A percentile compares a stretch with the other conserved stretches of the same genome.
These are phyloP conservation scores for Stegodyphus mimosarum DNA, from an alignment of 1,140 invertebrate species.

Conservation along the genomic window DNA sequence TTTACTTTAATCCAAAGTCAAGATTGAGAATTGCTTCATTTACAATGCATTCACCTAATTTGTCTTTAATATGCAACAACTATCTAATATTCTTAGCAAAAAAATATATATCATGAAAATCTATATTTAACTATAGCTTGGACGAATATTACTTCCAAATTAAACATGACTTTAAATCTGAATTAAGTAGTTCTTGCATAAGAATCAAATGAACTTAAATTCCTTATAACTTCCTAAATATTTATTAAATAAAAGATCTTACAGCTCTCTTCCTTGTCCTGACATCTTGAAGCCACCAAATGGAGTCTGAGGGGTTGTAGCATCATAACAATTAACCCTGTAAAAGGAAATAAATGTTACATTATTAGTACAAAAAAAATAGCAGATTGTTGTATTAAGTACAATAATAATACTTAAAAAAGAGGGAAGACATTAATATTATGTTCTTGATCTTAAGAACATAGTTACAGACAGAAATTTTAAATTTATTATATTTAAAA, in stretches of 20 bases:
- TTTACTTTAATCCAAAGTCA: too few species aligned
- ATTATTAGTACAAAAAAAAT: background rate
- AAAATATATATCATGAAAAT: background rate
- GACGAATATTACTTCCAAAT: background rate
- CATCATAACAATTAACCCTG: slow-evolving; percentile 87
- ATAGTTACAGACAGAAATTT: background rate
- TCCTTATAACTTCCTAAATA: background rate
- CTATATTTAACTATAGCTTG: background rate
- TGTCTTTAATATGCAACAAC: background rate
- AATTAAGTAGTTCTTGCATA: background rate
- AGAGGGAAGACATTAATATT: background rate
- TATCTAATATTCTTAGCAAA: background rate
- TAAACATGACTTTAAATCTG: background rate
- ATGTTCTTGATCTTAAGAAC: background rate
- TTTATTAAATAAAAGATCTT: slow-evolving; percentile 17
- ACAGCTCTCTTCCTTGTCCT: slow-evolving; percentile 80
- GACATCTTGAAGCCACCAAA: slow-evolving; percentile 91
- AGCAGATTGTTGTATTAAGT: background rate
- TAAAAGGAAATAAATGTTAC: background rate
- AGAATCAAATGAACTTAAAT: background rate
- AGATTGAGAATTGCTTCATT: too few species aligned
- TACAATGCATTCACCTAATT: too few species aligned
- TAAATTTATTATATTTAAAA: background rate
- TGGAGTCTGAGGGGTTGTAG: slow-evolving; percentile 79
- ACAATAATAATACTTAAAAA: background rate